A percentile compares a stretch with the other conserved stretches of the same genome.
Conservation (phyloP, 2,888 invertebrate genomes). For the Tetragonisca angustula region DNA sequence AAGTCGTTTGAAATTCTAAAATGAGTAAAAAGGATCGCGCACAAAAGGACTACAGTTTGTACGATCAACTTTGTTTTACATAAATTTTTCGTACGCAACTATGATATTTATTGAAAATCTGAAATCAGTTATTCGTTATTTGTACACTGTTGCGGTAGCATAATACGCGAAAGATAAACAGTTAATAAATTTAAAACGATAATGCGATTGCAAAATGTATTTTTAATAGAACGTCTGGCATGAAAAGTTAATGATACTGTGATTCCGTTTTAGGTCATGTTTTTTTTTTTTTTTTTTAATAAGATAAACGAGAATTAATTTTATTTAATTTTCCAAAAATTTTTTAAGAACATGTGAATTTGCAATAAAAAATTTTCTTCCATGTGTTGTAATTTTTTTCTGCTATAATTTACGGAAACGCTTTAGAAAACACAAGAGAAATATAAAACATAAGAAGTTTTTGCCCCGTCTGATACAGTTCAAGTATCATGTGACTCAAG, state of each 20-base stretch:
- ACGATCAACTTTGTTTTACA: background rate
- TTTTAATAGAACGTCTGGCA: conserved; percentile 11
- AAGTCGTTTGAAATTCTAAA: background rate
- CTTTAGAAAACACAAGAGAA: background rate
- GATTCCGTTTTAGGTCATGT: background rate
- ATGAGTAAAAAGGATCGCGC: background rate
- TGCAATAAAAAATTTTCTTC: background rate
- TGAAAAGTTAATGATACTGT: background rate
- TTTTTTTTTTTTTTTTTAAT: background rate
- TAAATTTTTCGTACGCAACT: background rate
- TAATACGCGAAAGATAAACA: conserved; percentile 31
- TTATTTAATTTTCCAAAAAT: no score
- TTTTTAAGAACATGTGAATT: no score
- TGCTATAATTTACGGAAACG: no score
- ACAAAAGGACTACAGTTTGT: background rate
- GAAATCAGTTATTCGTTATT: conserved; percentile 28
- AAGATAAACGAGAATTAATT: background rate
- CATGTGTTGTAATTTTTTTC: background rate
- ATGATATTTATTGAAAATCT: conserved; percentile 7
- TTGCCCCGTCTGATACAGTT: background rate
- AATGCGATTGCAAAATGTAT: conserved; percentile 48
- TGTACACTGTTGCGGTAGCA: conserved; percentile 14
- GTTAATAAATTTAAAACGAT: conserved; percentile 43
- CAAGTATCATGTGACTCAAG: background rate
- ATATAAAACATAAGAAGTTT: background rate